Evolutionary conservation across 2,797 vertebrate genomes (phyloP), one percentile per base, ranked within the genome.

Genomic region (Cuniculus paca): DNA sequence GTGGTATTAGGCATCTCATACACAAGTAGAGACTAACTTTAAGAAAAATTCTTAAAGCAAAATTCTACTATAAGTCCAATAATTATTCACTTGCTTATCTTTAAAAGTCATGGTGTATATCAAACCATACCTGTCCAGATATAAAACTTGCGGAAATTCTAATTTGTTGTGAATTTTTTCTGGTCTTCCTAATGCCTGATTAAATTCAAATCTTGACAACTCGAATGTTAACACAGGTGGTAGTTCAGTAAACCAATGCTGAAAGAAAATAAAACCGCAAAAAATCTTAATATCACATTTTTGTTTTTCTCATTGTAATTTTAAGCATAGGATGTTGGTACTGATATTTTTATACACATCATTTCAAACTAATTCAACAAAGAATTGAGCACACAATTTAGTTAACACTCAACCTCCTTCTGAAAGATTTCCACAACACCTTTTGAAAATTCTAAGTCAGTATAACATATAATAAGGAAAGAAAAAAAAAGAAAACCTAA

Each of bases 141-240:
- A 99, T 72, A 99, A 99, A 99, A 99, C 98, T 11, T 99, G 99
- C 93, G 99, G 99, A 98, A 99, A 99, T 98, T 99, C 99, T 72
- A 99, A 99, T 98, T 99, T 99, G 98, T 99, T 99, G 98, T 99
- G 99, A 98, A 99, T 99, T 99, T 99, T 99, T 99, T 99, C 99
- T 28, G 99, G 99, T 96, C 99, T 99, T 88, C 99, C 99, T 83
- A 99, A 98, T 75, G 99, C 99, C 98, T 99, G 99, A 98, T 99
- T 99, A 98, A 99, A 99, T 98, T 99, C 99, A 98, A 99, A 99
- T 98, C 99, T 99, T 93, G 99, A 99, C n/a, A 99, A 98, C 97
- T 99, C 99, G 97, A 99, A 99, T 58, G 99, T 99, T 98, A 99
- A 98, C 88, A 99, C 99, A 11, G 99, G 99, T 96, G 99, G 99